Evolutionary conservation across 2,113 vertebrate genomes (phyloP), one percentile per base, ranked within the genome.

Genomic region (Ramphastos sulfuratus): DNA sequence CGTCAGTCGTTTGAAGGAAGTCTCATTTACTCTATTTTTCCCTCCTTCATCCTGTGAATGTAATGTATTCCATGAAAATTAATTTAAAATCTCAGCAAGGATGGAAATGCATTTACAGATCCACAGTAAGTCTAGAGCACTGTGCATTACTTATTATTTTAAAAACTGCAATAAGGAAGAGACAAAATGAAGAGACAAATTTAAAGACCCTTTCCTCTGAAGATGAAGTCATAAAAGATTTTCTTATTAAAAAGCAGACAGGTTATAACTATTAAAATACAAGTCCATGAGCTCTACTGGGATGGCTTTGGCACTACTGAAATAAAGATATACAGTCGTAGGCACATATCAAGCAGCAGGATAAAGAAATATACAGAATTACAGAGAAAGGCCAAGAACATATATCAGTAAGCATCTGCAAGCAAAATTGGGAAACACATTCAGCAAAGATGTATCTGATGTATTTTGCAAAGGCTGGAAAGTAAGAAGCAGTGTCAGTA

Each of bases 221-320:
- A 93, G 66, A 92, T 50, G 6, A 6, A 13, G 54, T 79, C 87
- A 72, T 89, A 95, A 92, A 95, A 95, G 84, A 84, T 33, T 87
- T 92, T 89, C 89, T 89, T 87, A 93, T 91, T 95, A 92, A 94
- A 94, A 94, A 37, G 0, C 13, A 61, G 87, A 75, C 74, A 93
- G 78, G 48, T 82, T 93, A 44, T 90, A 91, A 78, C 66, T 78
- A 86, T 82, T 82, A 84, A 91, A 91, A 94, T 84, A 42, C 25
- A 89, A 84, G 13, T 39, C 58, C 8, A 0, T 65, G 66, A 75
- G 58, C 23, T 84, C 81, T 84, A 17, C 46, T 50, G 74, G 48
- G 20, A 67, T 82, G 42, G 39, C 89, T 89, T 89, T 69, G 42
- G 44, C 33, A 56, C 24, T 33, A 37, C 14, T 48, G 16, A 24